These are phyloP conservation scores for Platerodrilus igneus DNA, from an alignment of 2,888 invertebrate genomes.

Conservation along the genomic window DNA sequence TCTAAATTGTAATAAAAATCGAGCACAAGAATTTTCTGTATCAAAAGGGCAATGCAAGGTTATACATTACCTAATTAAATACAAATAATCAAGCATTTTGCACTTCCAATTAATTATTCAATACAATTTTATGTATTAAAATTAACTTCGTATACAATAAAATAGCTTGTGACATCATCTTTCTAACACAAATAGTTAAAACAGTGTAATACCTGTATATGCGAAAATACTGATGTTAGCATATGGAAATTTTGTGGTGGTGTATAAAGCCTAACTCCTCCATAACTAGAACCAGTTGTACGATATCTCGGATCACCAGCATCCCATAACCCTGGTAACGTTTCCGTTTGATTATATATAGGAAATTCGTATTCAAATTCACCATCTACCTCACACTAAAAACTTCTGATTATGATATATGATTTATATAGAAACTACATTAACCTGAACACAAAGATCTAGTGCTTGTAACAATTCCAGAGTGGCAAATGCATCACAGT, in stretches of 20 bases:
- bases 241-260: conserved; percentile 56
- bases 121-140: no score
- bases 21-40: no score
- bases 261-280: conserved; percentile 59
- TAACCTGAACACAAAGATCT: conserved; percentile 61
- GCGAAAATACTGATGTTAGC: conserved; percentile 63
- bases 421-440: conserved; percentile 8
- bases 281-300: conserved; percentile 53
- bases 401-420: not conserved
- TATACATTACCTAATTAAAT: no score
- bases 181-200: no score
- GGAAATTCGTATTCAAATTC: conserved; percentile 74
- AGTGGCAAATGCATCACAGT: conserved; percentile 64
- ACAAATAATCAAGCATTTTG: no score
- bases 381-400: conserved; percentile 63
- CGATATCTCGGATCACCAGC: conserved; percentile 52
- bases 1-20: no score
- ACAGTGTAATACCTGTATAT: conserved; percentile 57
- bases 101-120: no score
- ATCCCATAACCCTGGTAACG: conserved; percentile 64
- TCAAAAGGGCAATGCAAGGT: no score
- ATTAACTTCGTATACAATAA: no score
- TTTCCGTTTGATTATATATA: conserved; percentile 63
- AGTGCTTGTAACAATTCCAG: conserved; percentile 65
- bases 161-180: no score